These are phyloP conservation scores for Dusona sp. DNA, from an alignment of 2,888 invertebrate species.

Conservation along the genomic window DNA sequence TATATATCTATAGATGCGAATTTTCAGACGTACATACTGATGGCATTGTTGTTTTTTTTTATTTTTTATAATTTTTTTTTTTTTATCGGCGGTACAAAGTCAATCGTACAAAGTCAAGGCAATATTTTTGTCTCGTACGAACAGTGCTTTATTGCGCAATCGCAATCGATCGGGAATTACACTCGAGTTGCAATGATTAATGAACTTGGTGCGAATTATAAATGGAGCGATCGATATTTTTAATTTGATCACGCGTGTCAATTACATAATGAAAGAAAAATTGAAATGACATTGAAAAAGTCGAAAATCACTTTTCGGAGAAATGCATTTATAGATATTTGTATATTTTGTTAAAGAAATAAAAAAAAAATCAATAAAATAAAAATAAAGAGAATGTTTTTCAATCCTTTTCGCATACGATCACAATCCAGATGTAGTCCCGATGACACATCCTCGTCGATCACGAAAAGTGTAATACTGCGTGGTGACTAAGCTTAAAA, in stretches of 20 bases:
- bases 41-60: background rate
- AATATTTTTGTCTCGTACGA: background rate
- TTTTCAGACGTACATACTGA: background rate
- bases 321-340: background rate
- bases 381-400: background rate
- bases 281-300: background rate
- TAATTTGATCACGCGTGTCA: too few species aligned
- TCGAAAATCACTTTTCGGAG: background rate
- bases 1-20: too few species aligned
- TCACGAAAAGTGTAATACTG: conserved; percentile 25
- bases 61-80: background rate
- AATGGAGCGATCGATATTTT: too few species aligned
- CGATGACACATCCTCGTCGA: conserved; percentile 25
- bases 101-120: conserved; percentile 1
- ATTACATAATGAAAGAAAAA: background rate
- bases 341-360: background rate
- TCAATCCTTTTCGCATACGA: background rate
- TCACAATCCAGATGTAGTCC: conserved; percentile 12
- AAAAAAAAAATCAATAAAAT: background rate
- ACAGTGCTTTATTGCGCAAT: background rate
- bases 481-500: conserved; percentile 27
- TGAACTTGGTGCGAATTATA: too few species aligned
- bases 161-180: background rate
- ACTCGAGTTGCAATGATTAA: background rate
- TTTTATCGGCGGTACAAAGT: conserved; percentile 14